These are phyloP conservation scores for Invenusta paracnida DNA, from an alignment of 2,888 invertebrate genomes.

Conservation along the genomic window DNA sequence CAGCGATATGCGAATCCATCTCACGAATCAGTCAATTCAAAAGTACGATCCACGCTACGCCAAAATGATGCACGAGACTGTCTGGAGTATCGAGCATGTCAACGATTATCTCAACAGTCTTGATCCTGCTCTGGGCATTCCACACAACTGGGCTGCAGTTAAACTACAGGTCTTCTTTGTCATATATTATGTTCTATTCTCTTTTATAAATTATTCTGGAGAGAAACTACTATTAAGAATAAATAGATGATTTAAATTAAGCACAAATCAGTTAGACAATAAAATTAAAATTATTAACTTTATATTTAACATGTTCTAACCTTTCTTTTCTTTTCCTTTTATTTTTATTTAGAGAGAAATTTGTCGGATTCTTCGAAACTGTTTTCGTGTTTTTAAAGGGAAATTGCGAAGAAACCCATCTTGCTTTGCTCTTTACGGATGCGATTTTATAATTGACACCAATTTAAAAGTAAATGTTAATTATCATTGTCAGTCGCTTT, in stretches of 20 bases:
- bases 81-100: neutral
- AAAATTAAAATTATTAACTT: no score
- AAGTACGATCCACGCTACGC: neutral
- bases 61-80: neutral
- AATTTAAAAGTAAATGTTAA: neutral
- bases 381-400: neutral
- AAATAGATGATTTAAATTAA: no score
- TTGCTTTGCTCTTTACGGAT: neutral
- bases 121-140: neutral
- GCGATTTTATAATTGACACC: neutral
- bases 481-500: no score
- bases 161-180: neutral
- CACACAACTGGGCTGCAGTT: neutral
- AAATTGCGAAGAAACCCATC: neutral
- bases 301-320: no score
- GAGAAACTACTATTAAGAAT: no score
- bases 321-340: no score
- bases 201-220: no score
- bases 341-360: neutral
- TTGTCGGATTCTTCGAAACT: neutral
- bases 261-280: no score
- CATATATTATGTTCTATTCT: no score
- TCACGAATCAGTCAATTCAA: constrained; percentile 10
- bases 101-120: neutral
- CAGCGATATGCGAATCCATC: neutral